Evolutionary conservation across 1,140 invertebrate species (phyloP).

Genomic region (Brachionus plicatilis): DNA sequence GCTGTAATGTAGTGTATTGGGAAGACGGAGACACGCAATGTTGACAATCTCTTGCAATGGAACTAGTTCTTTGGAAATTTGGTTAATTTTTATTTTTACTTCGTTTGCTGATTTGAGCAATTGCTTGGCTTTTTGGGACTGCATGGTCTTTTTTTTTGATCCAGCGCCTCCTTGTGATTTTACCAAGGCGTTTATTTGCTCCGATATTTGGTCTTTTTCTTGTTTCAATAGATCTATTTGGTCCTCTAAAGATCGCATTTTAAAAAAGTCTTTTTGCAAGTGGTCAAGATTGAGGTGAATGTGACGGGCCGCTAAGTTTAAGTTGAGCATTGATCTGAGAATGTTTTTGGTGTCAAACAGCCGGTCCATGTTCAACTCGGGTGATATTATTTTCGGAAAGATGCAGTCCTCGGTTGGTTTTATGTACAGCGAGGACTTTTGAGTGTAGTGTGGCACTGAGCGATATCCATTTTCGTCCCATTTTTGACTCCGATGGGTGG

Average conservation of each 20-base stretch:
- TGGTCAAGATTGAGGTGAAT: conserved; percentile 14
- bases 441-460: conserved; percentile 15
- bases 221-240: neutral
- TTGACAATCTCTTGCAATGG: conserved; percentile 30
- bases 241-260: neutral
- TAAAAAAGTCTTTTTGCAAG: conserved; percentile 23
- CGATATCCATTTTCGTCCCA: neutral
- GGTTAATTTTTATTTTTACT: conserved; percentile 11
- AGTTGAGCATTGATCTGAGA: neutral
- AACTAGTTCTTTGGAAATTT: neutral
- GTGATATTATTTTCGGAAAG: neutral
- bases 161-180: neutral
- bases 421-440: conserved; percentile 21
- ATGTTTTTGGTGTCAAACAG: conserved; percentile 28
- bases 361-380: conserved; percentile 15
- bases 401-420: neutral
- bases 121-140: neutral
- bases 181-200: conserved; percentile 1
- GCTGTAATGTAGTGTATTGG: neutral
- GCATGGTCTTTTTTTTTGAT: conserved; percentile 20
- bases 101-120: conserved; percentile 11
- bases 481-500: neutral
- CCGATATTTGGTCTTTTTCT: conserved; percentile 16
- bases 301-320: neutral
- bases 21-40: neutral